phyloP scores from a whole-genome alignment of 2,888 invertebrate species.

The Ferdinandea cuprea region DNA sequence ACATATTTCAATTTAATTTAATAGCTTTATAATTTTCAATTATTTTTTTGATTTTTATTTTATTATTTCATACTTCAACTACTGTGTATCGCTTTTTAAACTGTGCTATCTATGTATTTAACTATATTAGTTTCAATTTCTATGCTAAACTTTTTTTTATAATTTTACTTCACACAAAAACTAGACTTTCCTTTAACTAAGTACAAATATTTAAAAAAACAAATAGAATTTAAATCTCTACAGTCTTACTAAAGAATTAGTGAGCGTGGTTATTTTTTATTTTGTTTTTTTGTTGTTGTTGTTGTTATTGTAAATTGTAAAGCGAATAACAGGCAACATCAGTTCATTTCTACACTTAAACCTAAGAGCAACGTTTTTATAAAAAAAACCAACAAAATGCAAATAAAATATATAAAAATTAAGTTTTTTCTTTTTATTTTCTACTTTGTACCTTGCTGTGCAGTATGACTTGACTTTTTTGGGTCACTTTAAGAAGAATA shows the following conservation, averaged over 20 bases:
- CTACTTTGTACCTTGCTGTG: too few relatives aligned
- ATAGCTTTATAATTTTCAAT: too few relatives aligned
- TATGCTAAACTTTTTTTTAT: slow-evolving; percentile 2
- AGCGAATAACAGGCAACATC: slow-evolving; percentile 18
- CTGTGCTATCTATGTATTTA: slow-evolving; percentile 34
- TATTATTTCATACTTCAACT: slow-evolving; percentile 25
- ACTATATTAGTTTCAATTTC: slow-evolving; percentile 47
- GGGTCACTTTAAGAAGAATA: too few relatives aligned
- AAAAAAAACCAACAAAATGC: slow-evolving; percentile 63
- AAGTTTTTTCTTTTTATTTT: background rate
- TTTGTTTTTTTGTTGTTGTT: too few relatives aligned
- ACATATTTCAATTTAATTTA: slow-evolving; percentile 5
- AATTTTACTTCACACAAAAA: slow-evolving; percentile 16
- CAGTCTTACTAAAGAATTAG: slow-evolving; percentile 49
- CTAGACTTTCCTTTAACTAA: slow-evolving; percentile 41
- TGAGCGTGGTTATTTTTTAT: slow-evolving; percentile 37
- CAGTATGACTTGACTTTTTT: too few relatives aligned
- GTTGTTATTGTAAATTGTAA: too few relatives aligned
- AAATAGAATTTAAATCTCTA: slow-evolving; percentile 45
- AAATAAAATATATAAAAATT: slow-evolving; percentile 51
- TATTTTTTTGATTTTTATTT: too few relatives aligned
- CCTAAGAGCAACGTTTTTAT: slow-evolving; percentile 71
- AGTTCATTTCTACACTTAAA: slow-evolving; percentile 46
- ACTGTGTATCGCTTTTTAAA: too few relatives aligned
- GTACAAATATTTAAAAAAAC: slow-evolving; percentile 60